phyloP scores from a whole-genome alignment of 2,113 vertebrate species.

The Zapus hudsonius region DNA sequence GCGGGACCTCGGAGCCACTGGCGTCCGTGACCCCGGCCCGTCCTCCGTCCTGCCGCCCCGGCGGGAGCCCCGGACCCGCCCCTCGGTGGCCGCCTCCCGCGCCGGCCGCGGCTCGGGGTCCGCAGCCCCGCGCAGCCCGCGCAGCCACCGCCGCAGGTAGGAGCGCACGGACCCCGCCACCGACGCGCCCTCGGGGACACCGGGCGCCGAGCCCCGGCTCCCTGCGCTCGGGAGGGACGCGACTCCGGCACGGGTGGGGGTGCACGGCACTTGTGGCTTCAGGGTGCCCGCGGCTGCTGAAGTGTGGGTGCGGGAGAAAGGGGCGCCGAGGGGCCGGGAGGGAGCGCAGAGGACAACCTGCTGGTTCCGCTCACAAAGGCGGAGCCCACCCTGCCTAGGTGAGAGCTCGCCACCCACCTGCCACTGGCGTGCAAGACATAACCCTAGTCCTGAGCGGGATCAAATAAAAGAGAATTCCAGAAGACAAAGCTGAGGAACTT shows the following conservation, averaged over 20 bases:
- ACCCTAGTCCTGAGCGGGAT: too few relatives aligned
- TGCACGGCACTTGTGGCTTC: background rate
- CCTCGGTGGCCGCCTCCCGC: background rate
- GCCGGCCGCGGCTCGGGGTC: background rate
- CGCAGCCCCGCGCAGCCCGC: background rate
- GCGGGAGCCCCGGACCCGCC: background rate
- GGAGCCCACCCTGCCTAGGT: background rate
- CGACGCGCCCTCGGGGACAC: too few relatives aligned
- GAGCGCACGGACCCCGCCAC: too few relatives aligned
- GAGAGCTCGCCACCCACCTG: background rate
- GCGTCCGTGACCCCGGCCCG: background rate
- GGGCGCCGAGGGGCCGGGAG: fast-evolving
- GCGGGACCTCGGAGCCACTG: background rate
- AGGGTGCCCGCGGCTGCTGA: background rate
- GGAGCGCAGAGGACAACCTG: background rate
- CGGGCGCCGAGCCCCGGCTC: fast-evolving
- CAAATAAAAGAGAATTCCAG: background rate
- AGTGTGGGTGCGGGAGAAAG: background rate
- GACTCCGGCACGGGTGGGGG: background rate
- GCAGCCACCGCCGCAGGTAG: constrained; percentile 37
- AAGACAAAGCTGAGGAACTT: background rate
- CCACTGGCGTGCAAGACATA: background rate
- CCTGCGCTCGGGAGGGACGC: too few relatives aligned
- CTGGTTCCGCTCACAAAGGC: background rate
- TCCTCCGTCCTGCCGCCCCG: too few relatives aligned